Conservation (phyloP, 2,113 vertebrate genomes). For the Pseudopodoces humilis region DNA sequence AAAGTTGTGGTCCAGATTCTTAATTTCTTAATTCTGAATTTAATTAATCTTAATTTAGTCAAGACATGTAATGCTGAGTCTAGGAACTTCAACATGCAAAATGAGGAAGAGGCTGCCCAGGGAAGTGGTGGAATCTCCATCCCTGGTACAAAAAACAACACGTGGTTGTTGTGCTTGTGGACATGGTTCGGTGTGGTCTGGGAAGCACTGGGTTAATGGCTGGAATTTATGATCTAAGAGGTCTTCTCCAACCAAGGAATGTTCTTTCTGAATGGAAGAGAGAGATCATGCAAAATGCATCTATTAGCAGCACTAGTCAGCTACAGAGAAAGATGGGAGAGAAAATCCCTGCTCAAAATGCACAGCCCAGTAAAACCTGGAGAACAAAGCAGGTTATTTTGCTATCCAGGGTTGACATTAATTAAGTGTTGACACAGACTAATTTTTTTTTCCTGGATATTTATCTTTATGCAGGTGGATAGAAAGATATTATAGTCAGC, state of each 20-base stretch:
- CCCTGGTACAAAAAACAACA: background rate
- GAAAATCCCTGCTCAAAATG: background rate
- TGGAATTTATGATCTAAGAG: background rate
- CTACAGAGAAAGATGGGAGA: background rate
- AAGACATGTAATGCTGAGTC: background rate
- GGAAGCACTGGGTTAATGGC: background rate
- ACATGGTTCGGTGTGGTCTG: no score
- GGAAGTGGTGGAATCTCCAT: background rate
- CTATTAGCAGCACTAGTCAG: background rate
- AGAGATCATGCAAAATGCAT: background rate
- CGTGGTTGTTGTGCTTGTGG: background rate
- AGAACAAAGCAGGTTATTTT: background rate
- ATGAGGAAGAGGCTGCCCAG: background rate
- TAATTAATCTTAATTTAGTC: background rate
- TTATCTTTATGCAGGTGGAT: background rate
- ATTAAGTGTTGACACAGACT: background rate
- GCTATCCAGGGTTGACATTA: background rate
- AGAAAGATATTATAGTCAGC: background rate
- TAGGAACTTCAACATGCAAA: background rate
- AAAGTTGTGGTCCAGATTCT: background rate
- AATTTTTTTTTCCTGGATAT: background rate
- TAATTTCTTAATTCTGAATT: no score
- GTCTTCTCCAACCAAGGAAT: background rate
- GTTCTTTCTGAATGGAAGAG: background rate
- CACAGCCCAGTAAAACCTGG: background rate